phyloP scores from a whole-genome alignment of 2,888 invertebrate species.

The Cancer borealis region DNA sequence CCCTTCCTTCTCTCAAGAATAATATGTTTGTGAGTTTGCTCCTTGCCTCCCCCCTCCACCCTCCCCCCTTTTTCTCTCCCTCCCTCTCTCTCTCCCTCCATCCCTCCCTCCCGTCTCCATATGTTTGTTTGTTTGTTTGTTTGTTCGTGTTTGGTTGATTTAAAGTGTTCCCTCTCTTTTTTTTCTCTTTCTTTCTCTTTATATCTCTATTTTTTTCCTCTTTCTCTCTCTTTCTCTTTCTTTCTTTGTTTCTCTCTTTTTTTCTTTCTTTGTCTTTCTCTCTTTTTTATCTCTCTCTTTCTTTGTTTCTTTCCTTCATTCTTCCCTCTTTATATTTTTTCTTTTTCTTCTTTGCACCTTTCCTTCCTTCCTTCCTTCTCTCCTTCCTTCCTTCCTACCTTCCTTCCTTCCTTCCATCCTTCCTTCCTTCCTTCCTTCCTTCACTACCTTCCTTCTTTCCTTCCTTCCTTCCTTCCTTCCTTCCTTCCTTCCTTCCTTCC shows the following conservation, averaged over 20 bases:
- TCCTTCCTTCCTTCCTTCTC: neutral
- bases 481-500: neutral
- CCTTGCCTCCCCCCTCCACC: neutral
- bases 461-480: neutral
- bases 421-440: neutral
- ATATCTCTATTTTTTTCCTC: neutral
- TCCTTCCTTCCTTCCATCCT: neutral
- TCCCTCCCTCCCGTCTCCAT: neutral
- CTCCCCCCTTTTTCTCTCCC: neutral
- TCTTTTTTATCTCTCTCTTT: neutral
- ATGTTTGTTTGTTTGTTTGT: neutral
- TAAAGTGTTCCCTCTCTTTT: neutral
- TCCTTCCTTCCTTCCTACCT: neutral
- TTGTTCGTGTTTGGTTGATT: neutral
- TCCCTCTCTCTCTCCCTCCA: neutral
- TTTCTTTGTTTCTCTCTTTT: conserved; percentile 9
- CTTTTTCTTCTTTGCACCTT: neutral
- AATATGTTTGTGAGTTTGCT: neutral
- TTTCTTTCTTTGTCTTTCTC: conserved; percentile 9
- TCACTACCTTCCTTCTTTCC: neutral
- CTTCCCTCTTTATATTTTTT: neutral
- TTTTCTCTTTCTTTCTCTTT: neutral
- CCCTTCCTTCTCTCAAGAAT: neutral
- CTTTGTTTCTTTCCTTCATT: neutral
- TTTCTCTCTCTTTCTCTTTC: conserved; percentile 20